These are phyloP conservation scores for Latheticus oryzae DNA, from an alignment of 2,888 invertebrate species.

Conservation along the genomic window DNA sequence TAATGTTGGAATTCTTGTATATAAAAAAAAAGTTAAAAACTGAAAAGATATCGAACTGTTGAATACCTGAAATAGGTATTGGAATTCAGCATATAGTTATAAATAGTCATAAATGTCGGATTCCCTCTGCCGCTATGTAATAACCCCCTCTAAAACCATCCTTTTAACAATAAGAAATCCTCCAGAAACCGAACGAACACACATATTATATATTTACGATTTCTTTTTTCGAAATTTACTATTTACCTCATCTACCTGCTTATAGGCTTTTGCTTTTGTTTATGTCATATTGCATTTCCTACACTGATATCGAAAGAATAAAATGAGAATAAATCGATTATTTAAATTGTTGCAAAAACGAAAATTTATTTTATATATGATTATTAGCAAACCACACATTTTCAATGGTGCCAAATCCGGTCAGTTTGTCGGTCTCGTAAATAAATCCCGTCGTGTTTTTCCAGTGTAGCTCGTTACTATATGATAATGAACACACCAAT, in stretches of 20 bases:
- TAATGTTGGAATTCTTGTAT: conserved; percentile 18
- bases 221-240: conserved; percentile 53
- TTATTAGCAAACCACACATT: too few relatives aligned
- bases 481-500: conserved; percentile 61
- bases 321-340: too few relatives aligned
- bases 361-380: too few relatives aligned
- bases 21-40: conserved; percentile 25
- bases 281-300: conserved; percentile 54
- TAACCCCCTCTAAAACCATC: conserved; percentile 51
- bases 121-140: conserved; percentile 52
- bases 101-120: conserved; percentile 61
- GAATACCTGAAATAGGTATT: conserved; percentile 51
- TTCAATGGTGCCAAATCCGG: neutral
- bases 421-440: neutral
- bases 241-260: conserved; percentile 55
- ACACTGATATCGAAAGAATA: conserved; percentile 45
- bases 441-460: conserved; percentile 21
- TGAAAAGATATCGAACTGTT: conserved; percentile 51
- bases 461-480: conserved; percentile 56
- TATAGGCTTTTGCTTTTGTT: conserved; percentile 50
- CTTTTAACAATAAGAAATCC: conserved; percentile 56
- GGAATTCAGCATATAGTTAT: conserved; percentile 54
- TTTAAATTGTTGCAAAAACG: too few relatives aligned
- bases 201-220: conserved; percentile 62
- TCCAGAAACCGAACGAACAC: conserved; percentile 59